Evolutionary conservation across 2,888 invertebrate species (phyloP), one percentile per base, ranked within the genome.

Genomic region (Vanessa cardui): DNA sequence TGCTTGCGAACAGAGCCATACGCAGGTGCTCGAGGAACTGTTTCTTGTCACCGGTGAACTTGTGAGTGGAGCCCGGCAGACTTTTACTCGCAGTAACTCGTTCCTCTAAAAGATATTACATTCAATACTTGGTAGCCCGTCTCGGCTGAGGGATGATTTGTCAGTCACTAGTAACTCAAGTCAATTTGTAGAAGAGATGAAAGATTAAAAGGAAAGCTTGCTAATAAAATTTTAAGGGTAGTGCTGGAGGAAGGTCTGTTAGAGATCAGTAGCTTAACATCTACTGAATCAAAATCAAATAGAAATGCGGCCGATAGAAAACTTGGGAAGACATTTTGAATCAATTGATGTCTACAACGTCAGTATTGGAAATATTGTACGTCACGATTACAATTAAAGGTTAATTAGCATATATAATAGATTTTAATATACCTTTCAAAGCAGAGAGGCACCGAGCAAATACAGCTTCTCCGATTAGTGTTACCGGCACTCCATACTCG

Each of bases 381-480:
- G n/a, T 7, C 6, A 6, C 0, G 6, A 16, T n/a, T 18, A 47
- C 7, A 47, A 4, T n/a, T 47, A 15, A 6, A 47, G 47, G 12
- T 39, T 12, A 39, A n/a, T n/a, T 26, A 26, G 26, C 26, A 26
- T 26, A 2, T 39, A 12, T 39, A 39, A 9, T 2, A 9, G 8
- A 3, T 39, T 39, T 33, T 2, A 39, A 6, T 12, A 44, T 76
- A 84, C 95, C 93, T 95, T 98, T 95, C 62, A 99, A 90, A 0
- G 99, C 96, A 0, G 99, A 99, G 7, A 99, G 94, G 82, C 98
- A 99, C 47, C 99, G 95, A 1, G 99, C 97, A 87, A 99, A 99
- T 6, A 99, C 99, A 0, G 99, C 98, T 88, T 99, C 99, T 26
- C 98, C 99, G 73, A 99, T 99, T 70, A 99, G 95, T 58, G 99